Evolutionary conservation across 2,797 vertebrate species (phyloP).

Genomic region (Ara ararauna): DNA sequence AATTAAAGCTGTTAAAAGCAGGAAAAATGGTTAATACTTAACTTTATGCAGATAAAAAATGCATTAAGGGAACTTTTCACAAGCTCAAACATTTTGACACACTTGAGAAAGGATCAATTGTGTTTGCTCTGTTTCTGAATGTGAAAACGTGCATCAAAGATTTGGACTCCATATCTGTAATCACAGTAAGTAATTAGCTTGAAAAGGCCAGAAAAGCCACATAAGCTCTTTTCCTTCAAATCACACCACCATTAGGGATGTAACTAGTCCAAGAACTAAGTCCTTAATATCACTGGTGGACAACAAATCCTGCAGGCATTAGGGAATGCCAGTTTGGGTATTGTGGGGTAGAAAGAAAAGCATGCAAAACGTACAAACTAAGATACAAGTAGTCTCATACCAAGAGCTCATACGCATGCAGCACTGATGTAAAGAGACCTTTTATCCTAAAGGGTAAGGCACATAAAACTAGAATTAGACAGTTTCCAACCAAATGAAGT

Average conservation of each 20-base stretch:
- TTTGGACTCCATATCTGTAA: not conserved
- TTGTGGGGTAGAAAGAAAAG: not conserved
- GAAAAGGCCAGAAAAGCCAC: not conserved
- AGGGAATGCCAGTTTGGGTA: not conserved
- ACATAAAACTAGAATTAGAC: constrained; percentile 66
- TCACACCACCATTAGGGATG: not conserved
- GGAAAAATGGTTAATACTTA: not conserved
- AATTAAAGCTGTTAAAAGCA: not conserved
- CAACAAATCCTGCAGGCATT: constrained; percentile 22
- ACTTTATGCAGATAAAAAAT: not conserved
- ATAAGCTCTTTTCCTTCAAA: not conserved
- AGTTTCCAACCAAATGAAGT: constrained; percentile 60
- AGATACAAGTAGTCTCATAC: constrained; percentile 3
- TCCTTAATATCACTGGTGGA: not conserved
- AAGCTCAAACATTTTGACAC: not conserved
- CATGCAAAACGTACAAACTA: constrained; percentile 54
- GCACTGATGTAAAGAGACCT: constrained; percentile 51
- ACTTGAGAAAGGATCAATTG: not conserved
- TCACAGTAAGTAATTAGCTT: not conserved
- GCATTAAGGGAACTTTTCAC: not conserved
- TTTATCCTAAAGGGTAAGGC: constrained; percentile 61
- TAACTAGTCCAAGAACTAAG: not conserved
- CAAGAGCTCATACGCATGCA: constrained; percentile 56
- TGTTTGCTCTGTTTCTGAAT: not conserved
- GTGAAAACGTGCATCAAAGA: not conserved